Evolutionary conservation across 2,888 invertebrate species (phyloP), one percentile per base, ranked within the genome.

Genomic region (Nemotelus pantherinus): DNA sequence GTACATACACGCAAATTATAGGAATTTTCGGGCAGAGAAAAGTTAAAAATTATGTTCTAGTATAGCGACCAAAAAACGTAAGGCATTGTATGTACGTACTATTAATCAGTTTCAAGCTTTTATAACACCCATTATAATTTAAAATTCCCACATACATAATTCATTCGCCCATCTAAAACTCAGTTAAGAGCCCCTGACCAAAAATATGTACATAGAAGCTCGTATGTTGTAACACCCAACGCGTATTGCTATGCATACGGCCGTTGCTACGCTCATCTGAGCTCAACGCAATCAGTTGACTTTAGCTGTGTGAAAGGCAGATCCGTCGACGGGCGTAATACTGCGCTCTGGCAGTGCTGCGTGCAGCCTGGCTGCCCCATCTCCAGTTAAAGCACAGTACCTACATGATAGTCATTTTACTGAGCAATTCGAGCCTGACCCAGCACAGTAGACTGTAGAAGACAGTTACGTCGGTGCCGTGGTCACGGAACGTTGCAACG

Each of bases 401-500:
- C 25, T 25, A 25, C 25, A 25, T 25, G 25, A 25, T 25, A 25
- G 25, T 25, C 25, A 25, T 25, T 25, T 25, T 25, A 25, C 25
- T 25, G 25, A 25, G 25, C 25, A 0, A 25, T 25, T 25, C 53
- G 43, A 43, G 47, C 9, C 70, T 70, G 41, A 43, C 70, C 55
- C 70, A 55, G 55, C 45, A 43, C 43, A 53, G 6, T 7, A 67
- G 70, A 70, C 70, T 55, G 70, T 70, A 53, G 6, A 10, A 67
- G 70, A 70, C 70, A 70, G 70, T 70, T 70, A 70, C 70, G 53
- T 43, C 55, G 53, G 70, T 70, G 70, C 70, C 39, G 70, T 70
- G 43, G 70, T 70, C 47, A 70, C 70, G 53, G 53, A 53, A 70
- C 67, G 67, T 50, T 55, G 55, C 39, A 47, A 5, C 47, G 43